Percentiles rank a stretch among this genome's conserved stretches.
These are phyloP conservation scores for Cichlasoma orientale DNA, from an alignment of 2,797 vertebrate genomes.

Conservation along the genomic window DNA sequence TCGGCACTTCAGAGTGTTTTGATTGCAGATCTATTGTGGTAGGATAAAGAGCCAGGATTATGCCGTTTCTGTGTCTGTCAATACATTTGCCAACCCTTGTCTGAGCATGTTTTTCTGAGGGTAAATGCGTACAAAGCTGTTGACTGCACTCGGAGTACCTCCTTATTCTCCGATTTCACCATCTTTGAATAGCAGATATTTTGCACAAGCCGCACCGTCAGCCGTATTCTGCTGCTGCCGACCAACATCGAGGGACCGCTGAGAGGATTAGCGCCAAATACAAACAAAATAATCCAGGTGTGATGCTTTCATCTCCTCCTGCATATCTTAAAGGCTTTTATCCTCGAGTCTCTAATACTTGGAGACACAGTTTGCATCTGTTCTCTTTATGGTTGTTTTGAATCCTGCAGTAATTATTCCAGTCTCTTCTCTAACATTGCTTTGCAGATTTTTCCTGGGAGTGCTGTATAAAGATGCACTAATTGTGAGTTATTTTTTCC, in stretches of 20 bases:
- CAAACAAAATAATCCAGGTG: constrained; percentile 14
- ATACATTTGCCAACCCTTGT: background rate
- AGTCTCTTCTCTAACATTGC: constrained; percentile 15
- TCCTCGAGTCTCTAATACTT: constrained; percentile 1
- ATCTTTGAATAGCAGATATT: background rate
- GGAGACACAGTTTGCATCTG: constrained; percentile 1
- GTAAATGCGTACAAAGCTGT: background rate
- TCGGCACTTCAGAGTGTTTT: no score
- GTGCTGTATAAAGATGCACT: background rate
- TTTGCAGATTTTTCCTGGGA: background rate
- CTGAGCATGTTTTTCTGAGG: background rate
- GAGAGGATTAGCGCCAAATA: constrained; percentile 31
- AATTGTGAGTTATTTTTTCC: constrained; percentile 16
- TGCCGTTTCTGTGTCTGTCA: background rate
- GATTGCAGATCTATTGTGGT: no score
- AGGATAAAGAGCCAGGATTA: no score
- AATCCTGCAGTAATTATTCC: constrained; percentile 29
- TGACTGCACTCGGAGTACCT: background rate
- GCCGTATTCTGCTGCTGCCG: background rate
- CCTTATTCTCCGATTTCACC: background rate
- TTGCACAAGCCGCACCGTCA: background rate
- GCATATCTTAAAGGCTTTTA: constrained; percentile 24
- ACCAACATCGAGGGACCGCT: background rate
- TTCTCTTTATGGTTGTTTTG: background rate
- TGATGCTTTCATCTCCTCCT: constrained; percentile 27